Conservation (phyloP, 2,888 invertebrate species). For the Himalopsyche kuldschensis region DNA sequence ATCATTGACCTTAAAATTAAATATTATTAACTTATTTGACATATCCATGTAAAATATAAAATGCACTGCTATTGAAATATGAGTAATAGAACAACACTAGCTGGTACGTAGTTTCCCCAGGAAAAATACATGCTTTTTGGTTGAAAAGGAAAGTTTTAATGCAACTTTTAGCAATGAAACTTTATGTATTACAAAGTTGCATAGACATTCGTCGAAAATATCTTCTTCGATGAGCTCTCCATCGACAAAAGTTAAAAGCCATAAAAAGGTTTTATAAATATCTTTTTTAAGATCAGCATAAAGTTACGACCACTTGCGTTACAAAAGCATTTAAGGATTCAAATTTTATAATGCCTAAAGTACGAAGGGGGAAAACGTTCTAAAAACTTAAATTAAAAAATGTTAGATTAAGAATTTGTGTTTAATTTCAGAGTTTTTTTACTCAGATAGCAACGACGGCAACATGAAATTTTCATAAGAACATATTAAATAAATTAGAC, state of each 20-base stretch:
- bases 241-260: not conserved
- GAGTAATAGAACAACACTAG: no score
- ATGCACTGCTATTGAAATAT: no score
- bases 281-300: not conserved
- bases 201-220: not conserved
- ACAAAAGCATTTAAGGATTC: not conserved
- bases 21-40: no score
- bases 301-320: not conserved
- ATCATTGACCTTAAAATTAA: no score
- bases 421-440: no score
- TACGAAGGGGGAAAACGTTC: not conserved
- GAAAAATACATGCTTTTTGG: not conserved
- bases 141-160: slow-evolving; percentile 8
- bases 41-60: no score
- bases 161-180: slow-evolving; percentile 5
- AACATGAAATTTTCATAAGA: no score
- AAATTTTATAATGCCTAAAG: not conserved
- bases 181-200: slow-evolving; percentile 3
- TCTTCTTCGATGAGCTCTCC: not conserved
- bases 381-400: no score
- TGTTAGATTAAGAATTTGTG: no score
- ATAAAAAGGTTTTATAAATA: not conserved
- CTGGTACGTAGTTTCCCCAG: not conserved
- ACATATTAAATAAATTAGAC: no score
- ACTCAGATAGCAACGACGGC: no score